Conservation (phyloP, 2,113 vertebrate genomes). For the Macquaria australasica region DNA sequence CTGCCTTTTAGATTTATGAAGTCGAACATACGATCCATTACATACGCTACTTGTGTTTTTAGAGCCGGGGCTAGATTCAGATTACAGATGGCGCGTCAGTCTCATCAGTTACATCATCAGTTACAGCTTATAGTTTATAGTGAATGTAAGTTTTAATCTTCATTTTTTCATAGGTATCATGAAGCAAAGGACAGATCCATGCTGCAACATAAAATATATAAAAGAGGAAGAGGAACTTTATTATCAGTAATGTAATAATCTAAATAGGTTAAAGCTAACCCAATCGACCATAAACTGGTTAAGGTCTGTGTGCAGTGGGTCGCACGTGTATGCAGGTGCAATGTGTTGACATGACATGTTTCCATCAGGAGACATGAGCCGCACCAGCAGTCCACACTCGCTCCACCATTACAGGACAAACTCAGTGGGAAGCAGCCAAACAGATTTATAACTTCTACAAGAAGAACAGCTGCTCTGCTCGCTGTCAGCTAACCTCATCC, state of each 20-base stretch:
- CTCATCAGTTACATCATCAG: slow-evolving; percentile 29
- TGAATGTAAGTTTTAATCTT: background rate
- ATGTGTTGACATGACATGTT: slow-evolving; percentile 48
- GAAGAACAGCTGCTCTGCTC: slow-evolving; percentile 80
- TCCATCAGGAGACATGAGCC: slow-evolving; percentile 35
- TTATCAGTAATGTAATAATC: background rate
- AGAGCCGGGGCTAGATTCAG: slow-evolving; percentile 47
- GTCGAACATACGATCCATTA: slow-evolving; percentile 45
- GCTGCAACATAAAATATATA: background rate
- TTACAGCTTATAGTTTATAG: slow-evolving; percentile 4
- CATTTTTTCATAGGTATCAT: background rate
- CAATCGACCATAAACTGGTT: background rate
- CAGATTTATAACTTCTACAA: slow-evolving; percentile 80
- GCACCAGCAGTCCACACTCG: slow-evolving; percentile 28
- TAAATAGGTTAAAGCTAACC: background rate
- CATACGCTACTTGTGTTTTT: slow-evolving; percentile 31
- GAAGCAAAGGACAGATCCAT: background rate
- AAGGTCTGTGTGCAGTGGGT: background rate
- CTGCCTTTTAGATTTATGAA: slow-evolving; percentile 31
- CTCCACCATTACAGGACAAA: slow-evolving; percentile 40
- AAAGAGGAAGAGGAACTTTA: background rate
- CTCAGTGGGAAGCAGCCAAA: slow-evolving; percentile 58
- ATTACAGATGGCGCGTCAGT: slow-evolving; percentile 51
- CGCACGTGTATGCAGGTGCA: slow-evolving; percentile 51
- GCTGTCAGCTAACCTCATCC: slow-evolving; percentile 75